Conservation (phyloP, 2,888 invertebrate genomes). For the Eupithecia dodoneata region DNA sequence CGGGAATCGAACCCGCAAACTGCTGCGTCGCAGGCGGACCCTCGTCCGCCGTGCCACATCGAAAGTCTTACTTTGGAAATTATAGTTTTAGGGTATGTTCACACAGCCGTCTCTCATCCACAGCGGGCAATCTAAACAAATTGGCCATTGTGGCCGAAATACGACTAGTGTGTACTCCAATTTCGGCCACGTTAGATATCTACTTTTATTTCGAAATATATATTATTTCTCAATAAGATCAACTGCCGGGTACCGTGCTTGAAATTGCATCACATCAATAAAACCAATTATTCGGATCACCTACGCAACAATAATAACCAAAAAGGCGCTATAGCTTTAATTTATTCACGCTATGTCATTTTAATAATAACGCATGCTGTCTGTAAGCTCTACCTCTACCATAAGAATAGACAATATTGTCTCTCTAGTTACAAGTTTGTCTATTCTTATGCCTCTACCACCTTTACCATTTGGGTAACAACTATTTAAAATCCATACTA, state of each 20-base stretch:
- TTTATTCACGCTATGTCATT: conserved; percentile 34
- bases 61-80: too few relatives aligned
- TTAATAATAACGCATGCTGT: conserved; percentile 43
- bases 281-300: conserved; percentile 19
- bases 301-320: conserved; percentile 11
- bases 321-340: conserved; percentile 23
- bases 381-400: background rate
- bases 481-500: too few relatives aligned
- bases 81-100: too few relatives aligned
- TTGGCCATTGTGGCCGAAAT: background rate
- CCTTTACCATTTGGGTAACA: background rate
- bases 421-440: too few relatives aligned
- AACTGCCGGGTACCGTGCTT: background rate
- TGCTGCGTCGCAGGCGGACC: too few relatives aligned
- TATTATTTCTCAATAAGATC: background rate
- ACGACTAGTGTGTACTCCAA: background rate
- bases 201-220: background rate
- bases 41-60: too few relatives aligned
- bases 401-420: too few relatives aligned
- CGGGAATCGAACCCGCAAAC: too few relatives aligned
- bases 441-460: background rate
- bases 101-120: too few relatives aligned
- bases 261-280: conserved; percentile 13
- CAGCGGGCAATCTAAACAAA: too few relatives aligned
- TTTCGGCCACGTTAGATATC: background rate